Conservation (phyloP, 2,888 invertebrate genomes). For the Neria commutata region DNA sequence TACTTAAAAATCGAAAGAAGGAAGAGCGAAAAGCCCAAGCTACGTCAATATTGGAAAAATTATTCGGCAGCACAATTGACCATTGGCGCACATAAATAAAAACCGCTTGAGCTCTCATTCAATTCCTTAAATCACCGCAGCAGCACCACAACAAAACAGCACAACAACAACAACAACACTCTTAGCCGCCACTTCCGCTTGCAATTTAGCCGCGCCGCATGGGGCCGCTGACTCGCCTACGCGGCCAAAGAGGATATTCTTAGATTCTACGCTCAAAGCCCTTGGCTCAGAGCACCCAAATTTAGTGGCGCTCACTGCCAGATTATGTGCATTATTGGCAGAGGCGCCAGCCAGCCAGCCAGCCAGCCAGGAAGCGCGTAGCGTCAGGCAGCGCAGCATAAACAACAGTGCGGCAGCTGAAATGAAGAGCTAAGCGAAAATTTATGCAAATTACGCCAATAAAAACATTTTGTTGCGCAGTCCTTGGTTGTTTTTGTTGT, state of each 20-base stretch:
- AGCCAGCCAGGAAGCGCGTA: background rate
- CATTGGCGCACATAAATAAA: too few relatives aligned
- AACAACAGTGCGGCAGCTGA: slow-evolving; percentile 2
- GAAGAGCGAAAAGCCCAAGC: too few relatives aligned
- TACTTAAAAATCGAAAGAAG: too few relatives aligned
- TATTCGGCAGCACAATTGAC: too few relatives aligned
- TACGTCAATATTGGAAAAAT: too few relatives aligned
- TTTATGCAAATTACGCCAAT: slow-evolving; percentile 55
- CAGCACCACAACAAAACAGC: too few relatives aligned
- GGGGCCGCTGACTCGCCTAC: background rate
- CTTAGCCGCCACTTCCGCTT: background rate
- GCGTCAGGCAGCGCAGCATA: background rate
- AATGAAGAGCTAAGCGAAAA: slow-evolving; percentile 43
- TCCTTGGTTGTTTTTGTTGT: slow-evolving; percentile 19
- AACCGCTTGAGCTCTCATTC: too few relatives aligned
- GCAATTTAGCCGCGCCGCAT: background rate
- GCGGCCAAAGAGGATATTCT: too few relatives aligned
- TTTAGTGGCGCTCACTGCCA: slow-evolving; percentile 7
- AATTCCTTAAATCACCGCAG: too few relatives aligned
- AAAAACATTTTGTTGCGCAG: slow-evolving; percentile 49
- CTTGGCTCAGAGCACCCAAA: too few relatives aligned
- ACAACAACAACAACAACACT: too few relatives aligned
- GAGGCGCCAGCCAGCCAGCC: background rate
- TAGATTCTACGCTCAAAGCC: too few relatives aligned
- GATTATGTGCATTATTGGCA: slow-evolving; percentile 20